These are phyloP conservation scores for Piliocolobus tephrosceles DNA, from an alignment of 2,113 vertebrate genomes.

Conservation along the genomic window DNA sequence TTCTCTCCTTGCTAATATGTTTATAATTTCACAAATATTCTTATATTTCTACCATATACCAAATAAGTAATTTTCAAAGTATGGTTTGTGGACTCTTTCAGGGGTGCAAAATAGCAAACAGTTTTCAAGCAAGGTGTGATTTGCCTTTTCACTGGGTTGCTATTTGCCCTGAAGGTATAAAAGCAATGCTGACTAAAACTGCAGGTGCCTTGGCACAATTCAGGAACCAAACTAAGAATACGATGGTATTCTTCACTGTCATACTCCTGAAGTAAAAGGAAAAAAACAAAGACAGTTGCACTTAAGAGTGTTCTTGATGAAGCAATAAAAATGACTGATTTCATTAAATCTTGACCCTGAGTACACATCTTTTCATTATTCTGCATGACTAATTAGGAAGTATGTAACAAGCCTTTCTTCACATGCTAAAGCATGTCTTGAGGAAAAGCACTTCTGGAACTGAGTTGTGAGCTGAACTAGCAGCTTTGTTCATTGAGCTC, in stretches of 20 bases:
- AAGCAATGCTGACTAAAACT: not conserved
- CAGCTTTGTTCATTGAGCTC: not conserved
- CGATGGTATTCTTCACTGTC: not conserved
- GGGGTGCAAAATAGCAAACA: not conserved
- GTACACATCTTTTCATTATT: not conserved
- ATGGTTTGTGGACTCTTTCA: not conserved
- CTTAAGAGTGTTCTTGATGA: not conserved
- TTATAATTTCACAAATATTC: not conserved
- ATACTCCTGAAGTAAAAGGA: not conserved
- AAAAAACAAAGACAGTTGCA: not conserved
- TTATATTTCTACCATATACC: not conserved
- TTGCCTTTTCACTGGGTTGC: not conserved
- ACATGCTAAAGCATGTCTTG: not conserved
- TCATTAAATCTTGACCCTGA: not conserved
- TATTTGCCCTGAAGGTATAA: not conserved
- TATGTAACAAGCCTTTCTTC: not conserved
- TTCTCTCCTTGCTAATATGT: not conserved
- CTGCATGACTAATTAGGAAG: not conserved
- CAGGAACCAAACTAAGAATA: not conserved
- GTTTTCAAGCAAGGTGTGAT: not conserved
- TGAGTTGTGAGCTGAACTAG: not conserved
- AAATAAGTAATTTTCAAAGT: not conserved
- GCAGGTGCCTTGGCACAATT: not conserved
- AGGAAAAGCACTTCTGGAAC: not conserved
- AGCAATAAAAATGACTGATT: not conserved